Percentiles rank a stretch among this genome's conserved stretches.
Conservation (phyloP, 2,888 invertebrate species). For the Aporophyla nigra region DNA sequence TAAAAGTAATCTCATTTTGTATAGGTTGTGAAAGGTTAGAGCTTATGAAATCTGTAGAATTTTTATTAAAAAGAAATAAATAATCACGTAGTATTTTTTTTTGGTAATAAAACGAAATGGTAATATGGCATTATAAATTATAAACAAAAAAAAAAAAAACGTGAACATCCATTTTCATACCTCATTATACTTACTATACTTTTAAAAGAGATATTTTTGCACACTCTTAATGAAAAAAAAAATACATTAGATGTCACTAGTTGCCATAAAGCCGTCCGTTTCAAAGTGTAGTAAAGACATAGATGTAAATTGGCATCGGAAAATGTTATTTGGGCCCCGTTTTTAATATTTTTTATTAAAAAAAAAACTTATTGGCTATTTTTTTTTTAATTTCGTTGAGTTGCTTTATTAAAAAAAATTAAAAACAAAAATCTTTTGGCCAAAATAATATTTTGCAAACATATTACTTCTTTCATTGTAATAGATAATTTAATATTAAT, state of each 20-base stretch:
- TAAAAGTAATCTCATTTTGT: slow-evolving; percentile 85
- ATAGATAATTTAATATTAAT: slow-evolving; percentile 85
- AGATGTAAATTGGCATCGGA: slow-evolving; percentile 55
- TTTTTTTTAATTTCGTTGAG: background rate
- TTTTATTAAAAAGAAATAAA: slow-evolving; percentile 40
- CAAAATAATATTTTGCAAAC: slow-evolving; percentile 40
- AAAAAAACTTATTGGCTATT: background rate
- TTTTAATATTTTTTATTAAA: too few species aligned
- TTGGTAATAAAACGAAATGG: slow-evolving; percentile 18
- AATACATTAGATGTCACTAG: slow-evolving; percentile 60
- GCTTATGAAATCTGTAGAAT: slow-evolving; percentile 75
- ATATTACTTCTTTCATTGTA: slow-evolving; percentile 79
- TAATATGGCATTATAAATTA: slow-evolving; percentile 56
- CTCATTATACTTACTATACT: slow-evolving; percentile 74
- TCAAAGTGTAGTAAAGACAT: slow-evolving; percentile 54
- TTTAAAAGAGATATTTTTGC: slow-evolving; percentile 80
- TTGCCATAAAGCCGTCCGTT: slow-evolving; percentile 74
- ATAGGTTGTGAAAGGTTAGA: slow-evolving; percentile 82
- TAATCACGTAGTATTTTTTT: slow-evolving; percentile 33
- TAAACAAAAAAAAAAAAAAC: slow-evolving; percentile 45
- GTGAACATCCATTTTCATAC: slow-evolving; percentile 78
- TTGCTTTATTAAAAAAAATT: too few species aligned
- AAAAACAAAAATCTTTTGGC: background rate
- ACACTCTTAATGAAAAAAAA: slow-evolving; percentile 69
- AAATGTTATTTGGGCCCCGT: slow-evolving; percentile 38